A percentile compares a stretch with the other conserved stretches of the same genome.
phyloP scores from a whole-genome alignment of 1,140 invertebrate genomes.

The Orius laevigatus region DNA sequence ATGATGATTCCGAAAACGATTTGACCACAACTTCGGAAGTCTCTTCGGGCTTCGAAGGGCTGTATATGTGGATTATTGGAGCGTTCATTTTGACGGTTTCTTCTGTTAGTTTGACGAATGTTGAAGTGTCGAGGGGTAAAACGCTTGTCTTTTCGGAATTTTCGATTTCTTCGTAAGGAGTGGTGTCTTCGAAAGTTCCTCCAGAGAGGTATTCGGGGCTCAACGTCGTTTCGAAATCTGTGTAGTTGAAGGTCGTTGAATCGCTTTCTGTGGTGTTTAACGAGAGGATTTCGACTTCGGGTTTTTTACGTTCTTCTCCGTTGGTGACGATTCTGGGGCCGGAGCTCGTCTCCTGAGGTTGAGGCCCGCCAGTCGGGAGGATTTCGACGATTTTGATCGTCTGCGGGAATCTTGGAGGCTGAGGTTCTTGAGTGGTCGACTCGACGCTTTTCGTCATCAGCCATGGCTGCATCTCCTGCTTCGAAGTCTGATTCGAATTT shows the following conservation, averaged over 20 bases:
- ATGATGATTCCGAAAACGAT: background rate
- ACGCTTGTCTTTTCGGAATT: background rate
- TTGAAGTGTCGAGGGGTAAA: too few species aligned
- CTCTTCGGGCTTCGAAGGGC: conserved; percentile 6
- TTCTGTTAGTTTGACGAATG: too few species aligned
- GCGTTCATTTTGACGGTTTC: too few species aligned
- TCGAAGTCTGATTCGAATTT: conserved; percentile 9
- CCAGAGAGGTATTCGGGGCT: conserved; percentile 8
- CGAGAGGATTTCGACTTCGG: background rate
- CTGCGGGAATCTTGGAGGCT: conserved; percentile 8
- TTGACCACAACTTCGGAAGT: background rate
- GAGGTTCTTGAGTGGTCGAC: conserved; percentile 1
- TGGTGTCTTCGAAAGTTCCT: conserved; percentile 4
- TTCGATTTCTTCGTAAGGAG: background rate
- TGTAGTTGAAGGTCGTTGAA: background rate
- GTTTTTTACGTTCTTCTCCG: background rate
- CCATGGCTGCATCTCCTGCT: conserved; percentile 22
- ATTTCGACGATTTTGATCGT: conserved; percentile 16
- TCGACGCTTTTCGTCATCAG: conserved; percentile 17
- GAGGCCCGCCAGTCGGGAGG: conserved; percentile 3
- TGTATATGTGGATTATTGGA: background rate
- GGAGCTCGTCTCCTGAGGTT: conserved; percentile 6
- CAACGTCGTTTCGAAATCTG: background rate
- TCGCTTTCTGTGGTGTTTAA: too few species aligned
- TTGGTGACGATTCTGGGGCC: conserved; percentile 11